phyloP scores from a whole-genome alignment of 2,797 vertebrate species.

The Eleutherodactylus coqui region DNA sequence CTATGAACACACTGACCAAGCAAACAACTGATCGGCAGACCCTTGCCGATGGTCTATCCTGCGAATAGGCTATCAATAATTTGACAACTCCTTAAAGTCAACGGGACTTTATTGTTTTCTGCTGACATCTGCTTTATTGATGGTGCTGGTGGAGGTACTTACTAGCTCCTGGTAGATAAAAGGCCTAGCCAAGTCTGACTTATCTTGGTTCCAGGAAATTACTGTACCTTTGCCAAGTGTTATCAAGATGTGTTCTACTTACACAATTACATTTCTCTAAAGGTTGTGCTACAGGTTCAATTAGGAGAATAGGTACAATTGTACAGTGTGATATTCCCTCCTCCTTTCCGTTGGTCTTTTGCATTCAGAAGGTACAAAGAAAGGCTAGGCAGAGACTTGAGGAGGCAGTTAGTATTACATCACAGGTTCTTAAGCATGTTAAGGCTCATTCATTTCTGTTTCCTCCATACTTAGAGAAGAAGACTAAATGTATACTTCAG shows the following conservation, averaged over 20 bases:
- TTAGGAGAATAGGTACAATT: background rate
- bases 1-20: no score
- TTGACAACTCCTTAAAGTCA: no score
- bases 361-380: constrained; percentile 21
- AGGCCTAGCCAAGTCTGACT: constrained; percentile 11
- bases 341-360: constrained; percentile 49
- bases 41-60: no score
- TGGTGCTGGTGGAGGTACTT: background rate
- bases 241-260: constrained; percentile 15
- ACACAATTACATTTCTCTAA: background rate
- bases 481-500: background rate
- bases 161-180: background rate
- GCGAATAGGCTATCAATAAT: no score
- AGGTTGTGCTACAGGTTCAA: constrained; percentile 48
- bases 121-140: background rate
- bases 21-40: no score
- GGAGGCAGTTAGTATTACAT: constrained; percentile 21
- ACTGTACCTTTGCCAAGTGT: background rate
- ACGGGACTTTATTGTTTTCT: no score
- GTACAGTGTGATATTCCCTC: constrained; percentile 5
- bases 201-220: constrained; percentile 25
- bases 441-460: constrained; percentile 13
- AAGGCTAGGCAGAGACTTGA: background rate
- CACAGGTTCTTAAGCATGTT: background rate
- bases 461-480: no score